Base-by-base conservation (phyloP, 2,888 invertebrate genomes). In the Teleogryllus oceanicus region DNA sequence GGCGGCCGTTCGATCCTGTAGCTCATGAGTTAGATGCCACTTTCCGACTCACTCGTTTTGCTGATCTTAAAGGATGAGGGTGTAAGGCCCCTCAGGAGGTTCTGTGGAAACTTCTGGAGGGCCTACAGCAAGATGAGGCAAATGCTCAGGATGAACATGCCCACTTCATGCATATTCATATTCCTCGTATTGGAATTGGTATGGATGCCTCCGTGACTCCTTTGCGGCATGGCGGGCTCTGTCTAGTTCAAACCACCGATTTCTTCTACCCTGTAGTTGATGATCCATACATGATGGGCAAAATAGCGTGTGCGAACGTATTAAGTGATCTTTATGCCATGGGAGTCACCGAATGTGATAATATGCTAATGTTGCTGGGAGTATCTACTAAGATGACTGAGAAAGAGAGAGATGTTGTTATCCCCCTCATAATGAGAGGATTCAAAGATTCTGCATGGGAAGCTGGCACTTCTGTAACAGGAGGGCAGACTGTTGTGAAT, bases 51-150 rank as follows among this genome's bases (percentile, higher is more conserved):
- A 98, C 97, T 84, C 93, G 96, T 83, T 97, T 96, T 87, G 94
- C 97, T 82, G 96, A 97, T 88, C 89, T 97, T 84, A 96, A 96
- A 89, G 97, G 96, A 88, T 94, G 96, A 88, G 96, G 96, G 86
- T 97, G 96, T 88, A 97, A 97, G 89, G 96, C 97, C 86, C 96
- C 96, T 83, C 97, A 96, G 88, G 96, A 96, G 89, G 95, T 95
- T 81, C 90, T 97, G 85, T 89, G 90, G 84, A 93, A 92, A 89
- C 92, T 94, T 89, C 90, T 94, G 85, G 90, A 90, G 89, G 90
- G 89, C 87, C 88, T 90, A 76, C 88, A 89, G 85, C 88, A 88
- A 84, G 88, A 86, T 84, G 84, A 81, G 78, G 79, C 80, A 76
- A 81, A 80, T 84, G 90, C 93, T 83, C 93, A 94, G 87, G 96